Evolutionary conservation across 2,888 invertebrate genomes (phyloP).

Genomic region (Chelonus formosanus): DNA sequence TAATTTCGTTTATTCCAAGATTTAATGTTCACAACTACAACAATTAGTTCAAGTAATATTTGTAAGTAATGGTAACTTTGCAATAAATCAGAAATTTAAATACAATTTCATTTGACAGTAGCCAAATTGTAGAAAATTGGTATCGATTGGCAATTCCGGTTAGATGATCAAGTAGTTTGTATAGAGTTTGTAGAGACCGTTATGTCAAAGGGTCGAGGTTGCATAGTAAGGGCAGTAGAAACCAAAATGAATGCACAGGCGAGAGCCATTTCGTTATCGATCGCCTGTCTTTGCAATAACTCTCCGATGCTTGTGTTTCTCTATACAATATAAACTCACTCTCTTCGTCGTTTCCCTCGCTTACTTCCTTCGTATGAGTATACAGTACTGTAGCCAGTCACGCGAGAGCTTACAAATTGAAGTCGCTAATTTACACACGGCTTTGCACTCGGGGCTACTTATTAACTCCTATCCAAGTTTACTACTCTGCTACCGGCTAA

Average conservation of each 20-base stretch:
- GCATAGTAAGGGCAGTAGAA: constrained; percentile 5
- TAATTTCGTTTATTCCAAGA: too few relatives aligned
- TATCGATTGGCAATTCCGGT: constrained; percentile 34
- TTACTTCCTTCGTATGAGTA: constrained; percentile 28
- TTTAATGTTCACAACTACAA: background rate
- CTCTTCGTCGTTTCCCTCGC: constrained; percentile 26
- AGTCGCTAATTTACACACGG: constrained; percentile 63
- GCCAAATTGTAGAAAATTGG: constrained; percentile 21
- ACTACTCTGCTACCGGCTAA: constrained; percentile 57
- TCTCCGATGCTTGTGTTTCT: constrained; percentile 4
- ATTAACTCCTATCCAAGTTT: constrained; percentile 58
- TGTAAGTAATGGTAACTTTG: too few relatives aligned
- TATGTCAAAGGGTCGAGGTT: constrained; percentile 20
- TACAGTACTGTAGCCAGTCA: constrained; percentile 44
- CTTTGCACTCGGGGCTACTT: constrained; percentile 57
- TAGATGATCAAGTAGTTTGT: constrained; percentile 31
- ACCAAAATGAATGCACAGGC: constrained; percentile 17
- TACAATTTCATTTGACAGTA: background rate
- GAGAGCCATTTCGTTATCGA: constrained; percentile 36
- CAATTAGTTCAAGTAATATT: background rate
- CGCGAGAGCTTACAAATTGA: constrained; percentile 61
- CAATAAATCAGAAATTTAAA: background rate
- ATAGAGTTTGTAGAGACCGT: constrained; percentile 15
- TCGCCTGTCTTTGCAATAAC: constrained; percentile 34
- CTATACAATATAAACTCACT: constrained; percentile 10